Conservation (phyloP, 1,140 invertebrate genomes). For the Drosophila ercepeae region DNA sequence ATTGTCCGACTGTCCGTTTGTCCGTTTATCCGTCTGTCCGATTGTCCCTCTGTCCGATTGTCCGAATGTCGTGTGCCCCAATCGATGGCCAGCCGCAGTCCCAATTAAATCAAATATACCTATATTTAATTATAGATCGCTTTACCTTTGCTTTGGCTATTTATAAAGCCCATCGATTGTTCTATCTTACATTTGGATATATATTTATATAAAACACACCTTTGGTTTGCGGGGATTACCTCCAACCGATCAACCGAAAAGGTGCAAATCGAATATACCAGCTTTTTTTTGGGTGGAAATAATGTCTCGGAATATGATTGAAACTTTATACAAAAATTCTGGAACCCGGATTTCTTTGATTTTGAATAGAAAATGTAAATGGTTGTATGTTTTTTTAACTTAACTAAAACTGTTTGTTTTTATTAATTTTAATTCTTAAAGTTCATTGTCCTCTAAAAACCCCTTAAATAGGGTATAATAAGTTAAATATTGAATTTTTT, state of each 20-base stretch:
- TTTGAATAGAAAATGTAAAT: too few relatives aligned
- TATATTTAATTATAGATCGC: slow-evolving; percentile 49
- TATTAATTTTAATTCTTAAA: too few relatives aligned
- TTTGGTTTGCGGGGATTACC: slow-evolving; percentile 12
- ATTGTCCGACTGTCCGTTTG: background rate
- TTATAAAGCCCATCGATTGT: slow-evolving; percentile 44
- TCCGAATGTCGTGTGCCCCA: slow-evolving; percentile 64
- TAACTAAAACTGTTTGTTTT: too few relatives aligned
- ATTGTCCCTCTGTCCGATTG: background rate
- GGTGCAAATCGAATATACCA: background rate
- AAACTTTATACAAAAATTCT: too few relatives aligned
- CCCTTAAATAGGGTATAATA: too few relatives aligned
- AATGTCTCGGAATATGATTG: too few relatives aligned
- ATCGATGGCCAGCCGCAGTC: slow-evolving; percentile 63
- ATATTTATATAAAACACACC: slow-evolving; percentile 30
- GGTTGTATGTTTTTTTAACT: too few relatives aligned
- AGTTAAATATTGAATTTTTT: too few relatives aligned
- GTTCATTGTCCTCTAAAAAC: too few relatives aligned
- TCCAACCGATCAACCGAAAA: background rate
- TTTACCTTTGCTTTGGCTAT: slow-evolving; percentile 66
- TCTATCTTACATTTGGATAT: slow-evolving; percentile 43
- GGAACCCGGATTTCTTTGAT: too few relatives aligned
- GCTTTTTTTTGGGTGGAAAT: background rate
- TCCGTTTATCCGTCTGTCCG: slow-evolving; percentile 9
- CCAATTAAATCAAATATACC: slow-evolving; percentile 3